Base-by-base conservation (phyloP, 2,797 vertebrate genomes). In the Podarcis lilfordi region DNA sequence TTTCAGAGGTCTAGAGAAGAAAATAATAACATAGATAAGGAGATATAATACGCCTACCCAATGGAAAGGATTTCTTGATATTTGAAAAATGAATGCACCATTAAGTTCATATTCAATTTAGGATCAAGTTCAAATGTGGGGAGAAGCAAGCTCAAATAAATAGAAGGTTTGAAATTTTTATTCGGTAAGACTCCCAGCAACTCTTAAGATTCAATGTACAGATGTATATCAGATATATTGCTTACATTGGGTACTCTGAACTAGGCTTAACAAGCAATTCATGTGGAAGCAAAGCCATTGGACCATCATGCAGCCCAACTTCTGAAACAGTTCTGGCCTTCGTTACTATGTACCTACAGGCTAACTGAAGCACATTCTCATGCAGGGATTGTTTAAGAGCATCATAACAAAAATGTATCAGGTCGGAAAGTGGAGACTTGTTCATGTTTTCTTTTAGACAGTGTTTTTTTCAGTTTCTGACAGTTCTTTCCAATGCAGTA, bases 21-120 rank as follows among this genome's bases (percentile, higher is more conserved):
- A 37, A 86, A 15, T 85, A 86, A 85, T 86, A 88, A 88, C 15
- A 85, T 43, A 87, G 82, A 84, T 3, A 17, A 79, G 40, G 68
- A 83, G 74, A 29, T 71, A 91, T 79, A 81, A 93, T 27, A 88
- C 75, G 4, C 35, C 13, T 84, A 69, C 86, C 69, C 2, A 15
- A 55, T 55, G 50, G 50, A 55, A 55, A 55, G 50, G 4, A 15
- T 55, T 55, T 15, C 50, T 55, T 15, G 50, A 55, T 55, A 55
- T 55, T 55, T 55, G 50, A 55, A 3, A 55, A 55, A 55, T 55
- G 50, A 55, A 55, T 55, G 50, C 50, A 55, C 50, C 50, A 55
- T 55, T 55, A 55, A 55, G 50, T 50, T 7, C 68, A 64, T 37
- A 25, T 8, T 72, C 11, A 72, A 61, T 71, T 59, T 32, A 72